Evolutionary conservation across 2,113 vertebrate species (phyloP), one percentile per base, ranked within the genome.

Genomic region (Meles meles): DNA sequence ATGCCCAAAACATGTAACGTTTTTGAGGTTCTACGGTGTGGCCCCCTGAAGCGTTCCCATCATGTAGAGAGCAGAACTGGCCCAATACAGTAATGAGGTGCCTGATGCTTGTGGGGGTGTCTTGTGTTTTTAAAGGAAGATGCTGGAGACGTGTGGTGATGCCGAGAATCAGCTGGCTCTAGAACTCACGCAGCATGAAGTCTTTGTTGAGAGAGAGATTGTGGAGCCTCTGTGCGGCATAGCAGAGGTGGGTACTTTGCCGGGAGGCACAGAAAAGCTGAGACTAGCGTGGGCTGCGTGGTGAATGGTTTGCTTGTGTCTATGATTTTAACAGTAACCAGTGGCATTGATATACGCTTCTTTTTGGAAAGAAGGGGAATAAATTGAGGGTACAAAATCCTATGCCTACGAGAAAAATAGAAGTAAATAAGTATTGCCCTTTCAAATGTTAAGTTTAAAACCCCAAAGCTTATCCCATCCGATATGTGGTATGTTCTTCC

Each of bases 131-230:
- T 94, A 44, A 98, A 99, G 99, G 98, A 99, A 99, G 98, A 99
- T 99, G 99, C 99, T 99, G 98, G 99, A 99, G 96, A 99, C 99
- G 0, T 99, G 99, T 52, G 99, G 99, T 0, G 99, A 99, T 17
- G 99, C 99, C 0, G 99, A 99, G 98, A 99, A 99, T 37, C 99
- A 99, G 57, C 99, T 99, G 98, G 99, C 99, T 1, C 98, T 99
- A 21, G 99, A 99, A 87, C 98, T 99, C 76, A 99, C 99, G 94
- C 99, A 99, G 84, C 99, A 99, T 0, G 99, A 99, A 97, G 98
- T 99, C 31, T 99, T 99, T 97, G 98, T 99, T 1, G 99, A 99
- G 97, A 99, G 99, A 88, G 99, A 99, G 23, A 98, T 99, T n/a
- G 93, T 99, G 94, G 99, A 99, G 82, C 99, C 99, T 0, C 98